Percentiles rank a stretch among this genome's conserved stretches.
phyloP scores from a whole-genome alignment of 2,888 invertebrate species.

The Meliscaeva auricollis region DNA sequence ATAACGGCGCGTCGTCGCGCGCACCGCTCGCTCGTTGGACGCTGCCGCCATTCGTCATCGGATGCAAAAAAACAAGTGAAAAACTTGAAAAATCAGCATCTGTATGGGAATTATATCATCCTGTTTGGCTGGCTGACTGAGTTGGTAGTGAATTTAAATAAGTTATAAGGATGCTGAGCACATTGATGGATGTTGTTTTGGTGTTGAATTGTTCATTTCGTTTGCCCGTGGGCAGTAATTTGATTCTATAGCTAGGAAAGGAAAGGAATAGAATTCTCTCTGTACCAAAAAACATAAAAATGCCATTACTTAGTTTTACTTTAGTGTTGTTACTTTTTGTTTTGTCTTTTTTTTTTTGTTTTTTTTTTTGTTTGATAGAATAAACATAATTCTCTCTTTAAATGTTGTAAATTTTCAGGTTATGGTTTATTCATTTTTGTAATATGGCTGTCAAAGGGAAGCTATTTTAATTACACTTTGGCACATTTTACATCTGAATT shows the following conservation, averaged over 20 bases:
- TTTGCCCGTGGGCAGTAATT: slow-evolving; percentile 26
- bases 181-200: slow-evolving; percentile 52
- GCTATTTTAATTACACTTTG: neutral
- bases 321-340: neutral
- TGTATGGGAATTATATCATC: slow-evolving; percentile 29
- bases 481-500: no score
- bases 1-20: slow-evolving; percentile 20
- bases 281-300: slow-evolving; percentile 5
- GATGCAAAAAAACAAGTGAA: slow-evolving; percentile 48
- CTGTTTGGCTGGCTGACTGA: neutral
- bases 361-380: neutral
- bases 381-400: neutral
- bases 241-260: neutral
- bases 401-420: neutral
- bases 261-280: no score
- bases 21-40: neutral
- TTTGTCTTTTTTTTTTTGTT: no score
- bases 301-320: neutral
- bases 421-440: slow-evolving; percentile 13
- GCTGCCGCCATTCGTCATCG: no score
- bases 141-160: slow-evolving; percentile 55
- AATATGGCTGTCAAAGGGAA: neutral
- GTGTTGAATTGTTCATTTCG: slow-evolving; percentile 44
- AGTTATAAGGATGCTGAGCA: slow-evolving; percentile 51
- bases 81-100: slow-evolving; percentile 47